These are phyloP conservation scores for Philopedon plagiatum DNA, from an alignment of 2,888 invertebrate species.

Conservation along the genomic window DNA sequence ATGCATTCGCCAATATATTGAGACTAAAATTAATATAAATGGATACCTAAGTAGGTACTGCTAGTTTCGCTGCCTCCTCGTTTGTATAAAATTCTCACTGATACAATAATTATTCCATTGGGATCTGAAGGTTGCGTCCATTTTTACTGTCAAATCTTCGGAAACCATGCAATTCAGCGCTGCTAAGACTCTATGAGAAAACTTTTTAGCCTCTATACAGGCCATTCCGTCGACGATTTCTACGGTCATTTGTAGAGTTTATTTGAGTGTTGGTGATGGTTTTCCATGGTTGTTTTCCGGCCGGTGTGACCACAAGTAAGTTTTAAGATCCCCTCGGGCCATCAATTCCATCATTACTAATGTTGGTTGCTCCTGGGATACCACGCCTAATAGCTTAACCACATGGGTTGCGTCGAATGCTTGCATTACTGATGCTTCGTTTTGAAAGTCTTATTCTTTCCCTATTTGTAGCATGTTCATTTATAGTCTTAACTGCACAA, in stretches of 20 bases:
- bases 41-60: no score
- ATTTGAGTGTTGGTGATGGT: slow-evolving; percentile 79
- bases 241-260: slow-evolving; percentile 86
- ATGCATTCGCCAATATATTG: no score
- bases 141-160: slow-evolving; percentile 90
- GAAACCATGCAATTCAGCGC: slow-evolving; percentile 97
- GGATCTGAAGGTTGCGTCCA: no score
- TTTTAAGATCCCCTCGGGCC: slow-evolving; percentile 94
- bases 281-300: slow-evolving; percentile 74
- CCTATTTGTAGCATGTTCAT: slow-evolving; percentile 88
- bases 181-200: slow-evolving; percentile 94
- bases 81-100: no score
- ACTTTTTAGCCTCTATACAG: slow-evolving; percentile 93
- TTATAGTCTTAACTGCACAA: slow-evolving; percentile 94
- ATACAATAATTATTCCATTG: no score
- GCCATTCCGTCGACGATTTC: slow-evolving; percentile 99
- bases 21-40: no score
- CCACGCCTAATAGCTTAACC: slow-evolving; percentile 94
- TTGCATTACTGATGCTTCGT: slow-evolving; percentile 97
- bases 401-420: slow-evolving; percentile 92
- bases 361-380: slow-evolving; percentile 93
- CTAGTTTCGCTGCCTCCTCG: no score
- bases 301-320: slow-evolving; percentile 88
- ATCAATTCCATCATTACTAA: slow-evolving; percentile 98
- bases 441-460: slow-evolving; percentile 91